phyloP scores from a whole-genome alignment of 1,140 invertebrate genomes.

The Atopsyche davidsoni region DNA sequence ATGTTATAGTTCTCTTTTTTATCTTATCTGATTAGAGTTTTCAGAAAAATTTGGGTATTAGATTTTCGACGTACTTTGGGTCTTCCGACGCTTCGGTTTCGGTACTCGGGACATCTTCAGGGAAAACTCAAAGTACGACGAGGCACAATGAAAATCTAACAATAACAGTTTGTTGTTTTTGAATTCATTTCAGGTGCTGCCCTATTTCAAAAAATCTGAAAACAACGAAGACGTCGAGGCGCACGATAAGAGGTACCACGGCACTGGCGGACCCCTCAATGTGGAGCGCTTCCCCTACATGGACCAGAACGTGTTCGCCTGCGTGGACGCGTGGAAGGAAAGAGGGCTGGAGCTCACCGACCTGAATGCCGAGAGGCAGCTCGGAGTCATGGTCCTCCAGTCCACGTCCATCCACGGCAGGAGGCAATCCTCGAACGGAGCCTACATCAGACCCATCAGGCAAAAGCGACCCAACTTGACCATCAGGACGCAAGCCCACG shows the following conservation, averaged over 20 bases:
- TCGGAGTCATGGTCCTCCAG: conserved; percentile 55
- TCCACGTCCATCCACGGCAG: conserved; percentile 54
- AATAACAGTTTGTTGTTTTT: no score
- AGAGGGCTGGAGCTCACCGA: conserved; percentile 51
- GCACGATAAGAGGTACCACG: conserved; percentile 50
- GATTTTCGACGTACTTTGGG: no score
- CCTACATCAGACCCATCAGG: conserved; percentile 66
- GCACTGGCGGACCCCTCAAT: conserved; percentile 51
- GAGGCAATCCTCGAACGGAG: conserved; percentile 64
- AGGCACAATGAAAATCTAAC: no score
- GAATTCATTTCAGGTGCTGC: conserved; percentile 52
- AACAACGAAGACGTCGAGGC: conserved; percentile 53
- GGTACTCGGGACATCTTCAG: no score
- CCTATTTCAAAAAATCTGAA: conserved; percentile 77
- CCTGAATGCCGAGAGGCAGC: conserved; percentile 49
- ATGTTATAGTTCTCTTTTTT: no score
- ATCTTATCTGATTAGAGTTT: no score
- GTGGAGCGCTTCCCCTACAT: conserved; percentile 57
- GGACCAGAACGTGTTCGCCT: conserved; percentile 49
- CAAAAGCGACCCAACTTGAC: conserved; percentile 63
- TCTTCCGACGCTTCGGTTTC: no score
- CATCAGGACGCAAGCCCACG: conserved; percentile 62
- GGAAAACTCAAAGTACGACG: no score
- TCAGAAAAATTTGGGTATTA: no score
- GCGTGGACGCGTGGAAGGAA: conserved; percentile 56